phyloP scores from a whole-genome alignment of 2,797 vertebrate genomes.

The Morus bassanus region DNA sequence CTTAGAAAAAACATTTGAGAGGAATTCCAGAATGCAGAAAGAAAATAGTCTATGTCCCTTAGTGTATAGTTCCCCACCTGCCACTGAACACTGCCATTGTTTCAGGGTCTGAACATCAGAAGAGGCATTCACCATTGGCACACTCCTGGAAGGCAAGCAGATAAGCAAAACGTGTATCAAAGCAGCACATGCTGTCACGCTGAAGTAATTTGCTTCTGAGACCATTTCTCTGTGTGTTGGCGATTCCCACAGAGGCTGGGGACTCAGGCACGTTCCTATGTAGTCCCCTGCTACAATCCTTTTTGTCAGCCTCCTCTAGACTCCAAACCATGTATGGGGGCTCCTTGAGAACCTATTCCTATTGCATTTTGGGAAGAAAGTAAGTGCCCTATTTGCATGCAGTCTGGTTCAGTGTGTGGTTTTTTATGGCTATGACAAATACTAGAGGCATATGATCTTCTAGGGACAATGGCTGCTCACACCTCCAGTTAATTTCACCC shows the following conservation, averaged over 20 bases:
- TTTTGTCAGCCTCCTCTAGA: not conserved
- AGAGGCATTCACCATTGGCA: not conserved
- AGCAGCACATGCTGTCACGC: not conserved
- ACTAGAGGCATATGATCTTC: not conserved
- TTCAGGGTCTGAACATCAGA: not conserved
- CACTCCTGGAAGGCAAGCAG: not conserved
- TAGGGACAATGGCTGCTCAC: not conserved
- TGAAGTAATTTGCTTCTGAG: not conserved
- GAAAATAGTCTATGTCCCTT: not conserved
- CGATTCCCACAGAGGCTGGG: rapidly evolving
- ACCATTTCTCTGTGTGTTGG: not conserved
- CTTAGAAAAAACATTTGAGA: not conserved
- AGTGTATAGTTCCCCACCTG: not conserved
- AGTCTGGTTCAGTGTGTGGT: not conserved
- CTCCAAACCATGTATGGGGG: rapidly evolving
- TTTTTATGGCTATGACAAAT: not conserved
- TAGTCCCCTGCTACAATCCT: not conserved
- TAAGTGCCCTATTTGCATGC: not conserved
- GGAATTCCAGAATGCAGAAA: not conserved
- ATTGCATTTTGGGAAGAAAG: not conserved
- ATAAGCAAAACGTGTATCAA: not conserved
- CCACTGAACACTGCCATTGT: not conserved
- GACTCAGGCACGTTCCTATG: not conserved
- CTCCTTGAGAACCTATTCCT: not conserved
- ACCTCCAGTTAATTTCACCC: not conserved